These are phyloP conservation scores for Drosophila parthenogenetica DNA, from an alignment of 2,888 invertebrate genomes.

Conservation along the genomic window DNA sequence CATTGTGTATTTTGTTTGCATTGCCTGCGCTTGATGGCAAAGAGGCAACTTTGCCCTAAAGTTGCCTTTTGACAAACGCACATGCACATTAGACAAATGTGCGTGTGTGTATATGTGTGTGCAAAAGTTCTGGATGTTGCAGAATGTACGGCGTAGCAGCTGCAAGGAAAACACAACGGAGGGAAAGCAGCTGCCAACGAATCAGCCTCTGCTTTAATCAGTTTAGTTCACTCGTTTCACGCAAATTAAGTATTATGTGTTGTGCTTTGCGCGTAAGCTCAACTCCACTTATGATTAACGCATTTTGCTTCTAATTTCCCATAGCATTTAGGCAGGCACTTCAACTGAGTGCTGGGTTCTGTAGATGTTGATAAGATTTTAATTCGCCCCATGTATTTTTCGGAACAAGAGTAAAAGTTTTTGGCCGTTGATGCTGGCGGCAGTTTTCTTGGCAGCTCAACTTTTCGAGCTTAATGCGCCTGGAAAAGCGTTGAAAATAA, in stretches of 20 bases:
- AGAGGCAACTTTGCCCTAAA: conserved; percentile 60
- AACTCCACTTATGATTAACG: conserved; percentile 74
- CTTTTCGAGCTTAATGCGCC: conserved; percentile 49
- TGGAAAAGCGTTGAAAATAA: conserved; percentile 39
- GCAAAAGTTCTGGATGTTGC: conserved; percentile 76
- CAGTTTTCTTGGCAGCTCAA: conserved; percentile 41
- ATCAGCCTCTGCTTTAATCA: conserved; percentile 63
- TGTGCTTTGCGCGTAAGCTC: conserved; percentile 47
- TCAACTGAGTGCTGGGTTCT: conserved; percentile 28
- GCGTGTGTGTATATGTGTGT: conserved; percentile 44
- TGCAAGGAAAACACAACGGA: neutral
- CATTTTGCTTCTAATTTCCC: conserved; percentile 77
- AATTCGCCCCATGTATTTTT: conserved; percentile 71
- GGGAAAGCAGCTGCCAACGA: conserved; percentile 13
- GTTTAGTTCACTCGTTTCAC: conserved; percentile 72
- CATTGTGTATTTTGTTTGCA: conserved; percentile 30
- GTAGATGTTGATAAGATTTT: conserved; percentile 78
- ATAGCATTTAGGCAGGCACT: conserved; percentile 36
- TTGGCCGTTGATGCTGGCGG: conserved; percentile 41
- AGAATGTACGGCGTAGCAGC: conserved; percentile 58
- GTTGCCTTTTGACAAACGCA: conserved; percentile 66
- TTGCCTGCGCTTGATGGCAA: conserved; percentile 40
- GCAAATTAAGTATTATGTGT: conserved; percentile 75
- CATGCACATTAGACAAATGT: too few relatives aligned
- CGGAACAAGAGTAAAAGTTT: conserved; percentile 64